Evolutionary conservation across 2,797 vertebrate species (phyloP).

Genomic region (Arnoldichthys spilopterus): DNA sequence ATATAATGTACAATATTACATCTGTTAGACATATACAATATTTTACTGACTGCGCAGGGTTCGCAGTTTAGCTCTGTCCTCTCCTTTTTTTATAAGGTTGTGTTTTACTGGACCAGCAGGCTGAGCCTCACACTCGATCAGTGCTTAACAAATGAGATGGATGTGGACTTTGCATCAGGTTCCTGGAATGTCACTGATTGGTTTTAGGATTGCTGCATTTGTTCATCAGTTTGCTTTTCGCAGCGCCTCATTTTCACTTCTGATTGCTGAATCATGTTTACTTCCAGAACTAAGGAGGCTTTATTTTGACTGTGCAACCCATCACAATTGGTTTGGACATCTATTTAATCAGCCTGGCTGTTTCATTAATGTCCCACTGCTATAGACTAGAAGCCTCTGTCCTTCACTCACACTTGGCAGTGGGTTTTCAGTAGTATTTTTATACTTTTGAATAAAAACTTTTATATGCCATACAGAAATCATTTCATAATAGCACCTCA

Average conservation of each 20-base stretch:
- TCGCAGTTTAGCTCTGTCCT: not conserved
- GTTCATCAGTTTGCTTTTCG: constrained; percentile 41
- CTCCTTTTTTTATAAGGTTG: not conserved
- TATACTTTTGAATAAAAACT: constrained; percentile 59
- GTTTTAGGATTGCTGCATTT: constrained; percentile 33
- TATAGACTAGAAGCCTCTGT: not conserved
- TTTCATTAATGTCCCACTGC: constrained; percentile 3
- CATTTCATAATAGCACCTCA: constrained; percentile 64
- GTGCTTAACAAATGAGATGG: constrained; percentile 47
- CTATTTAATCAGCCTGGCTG: constrained; percentile 31
- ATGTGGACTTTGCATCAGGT: constrained; percentile 34
- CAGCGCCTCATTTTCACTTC: not conserved
- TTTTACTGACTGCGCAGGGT: too few relatives aligned
- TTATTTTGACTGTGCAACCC: constrained; percentile 1
- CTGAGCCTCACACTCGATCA: constrained; percentile 45
- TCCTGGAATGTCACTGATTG: constrained; percentile 10
- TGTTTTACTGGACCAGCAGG: not conserved
- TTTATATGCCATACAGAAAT: constrained; percentile 61
- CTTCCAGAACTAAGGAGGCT: not conserved
- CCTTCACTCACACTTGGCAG: constrained; percentile 45
- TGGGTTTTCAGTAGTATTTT: constrained; percentile 48
- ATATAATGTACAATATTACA: too few relatives aligned
- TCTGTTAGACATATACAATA: too few relatives aligned
- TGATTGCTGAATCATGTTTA: constrained; percentile 33
- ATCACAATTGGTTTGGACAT: constrained; percentile 18